Evolutionary conservation across 2,797 vertebrate species (phyloP), one percentile per base, ranked within the genome.

Genomic region (Allenopithecus nigroviridis): DNA sequence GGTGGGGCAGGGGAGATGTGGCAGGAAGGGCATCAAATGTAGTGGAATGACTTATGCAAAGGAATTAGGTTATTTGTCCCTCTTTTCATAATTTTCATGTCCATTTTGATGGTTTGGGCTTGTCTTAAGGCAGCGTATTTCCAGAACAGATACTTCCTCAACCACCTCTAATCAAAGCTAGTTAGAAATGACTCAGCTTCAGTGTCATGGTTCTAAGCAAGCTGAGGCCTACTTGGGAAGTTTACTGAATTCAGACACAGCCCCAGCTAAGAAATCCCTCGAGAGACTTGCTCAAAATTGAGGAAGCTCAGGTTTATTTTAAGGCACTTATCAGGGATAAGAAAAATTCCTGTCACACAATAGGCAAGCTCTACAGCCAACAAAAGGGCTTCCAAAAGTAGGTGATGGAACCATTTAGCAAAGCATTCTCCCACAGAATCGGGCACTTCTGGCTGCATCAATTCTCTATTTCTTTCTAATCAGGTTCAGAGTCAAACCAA

Each of bases 381-480:
- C 22, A 72, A 17, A 64, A 68, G 64, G 39, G 28, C 6, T 36
- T 22, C 70, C 41, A 30, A 30, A 59, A 74, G 22, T 74, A 41
- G 17, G 14, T n/a, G 28, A 83, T 55, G 39, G 50, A 84, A 57
- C 50, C 14, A 36, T 84, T 59, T 92, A 46, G 39, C 22, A 33
- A 36, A 39, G 64, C 5, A 61, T 84, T 74, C n/a, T 75, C 53
- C 53, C 46, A 39, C 24, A 76, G 68, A 57, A 30, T 36, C n/a
- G 48, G 33, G 33, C 39, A 59, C 19, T 61, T 24, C 59, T 33
- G 21, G 22, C 41, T 33, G 6, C n/a, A 10, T 43, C 16, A 17
- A 8, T 87, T 64, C 43, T 98, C 98, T 96, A 99, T 99, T 99
- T 99, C 98, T 99, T 99, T 98, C 99, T 99, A 98, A 99, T 99